phyloP scores from a whole-genome alignment of 92 coral and sea anemone genomes.

The Heteractis magnifica region DNA sequence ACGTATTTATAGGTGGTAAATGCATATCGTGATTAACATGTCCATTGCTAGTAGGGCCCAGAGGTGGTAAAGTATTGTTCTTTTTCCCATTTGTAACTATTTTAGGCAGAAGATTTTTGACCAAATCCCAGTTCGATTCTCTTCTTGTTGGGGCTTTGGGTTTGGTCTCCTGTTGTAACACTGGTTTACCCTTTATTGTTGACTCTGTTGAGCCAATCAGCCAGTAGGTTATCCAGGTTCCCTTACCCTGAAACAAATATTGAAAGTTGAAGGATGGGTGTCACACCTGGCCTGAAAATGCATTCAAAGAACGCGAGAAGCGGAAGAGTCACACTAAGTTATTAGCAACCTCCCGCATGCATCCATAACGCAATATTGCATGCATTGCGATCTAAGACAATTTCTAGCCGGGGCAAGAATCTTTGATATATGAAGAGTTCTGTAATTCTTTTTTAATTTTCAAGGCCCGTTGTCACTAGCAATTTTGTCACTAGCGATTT shows the following conservation, averaged over 20 bases:
- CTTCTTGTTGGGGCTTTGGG: conserved; percentile 12
- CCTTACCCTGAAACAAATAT: conserved; percentile 67
- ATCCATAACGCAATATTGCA: too few species aligned
- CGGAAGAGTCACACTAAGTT: too few species aligned
- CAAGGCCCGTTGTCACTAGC: too few species aligned
- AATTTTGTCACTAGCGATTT: too few species aligned
- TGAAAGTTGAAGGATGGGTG: background rate
- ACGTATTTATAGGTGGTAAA: conserved; percentile 22
- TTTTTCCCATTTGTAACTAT: conserved; percentile 43
- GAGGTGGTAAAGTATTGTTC: conserved; percentile 48
- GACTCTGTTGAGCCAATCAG: conserved; percentile 60
- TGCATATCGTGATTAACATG: background rate
- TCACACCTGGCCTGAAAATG: background rate
- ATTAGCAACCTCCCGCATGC: too few species aligned
- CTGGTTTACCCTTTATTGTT: conserved; percentile 31
- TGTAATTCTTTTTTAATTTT: too few species aligned
- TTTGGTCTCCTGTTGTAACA: conserved; percentile 40
- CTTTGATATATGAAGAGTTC: too few species aligned
- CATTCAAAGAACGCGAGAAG: too few species aligned
- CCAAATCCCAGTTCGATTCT: conserved; percentile 59
- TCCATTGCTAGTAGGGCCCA: background rate
- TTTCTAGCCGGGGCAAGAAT: too few species aligned
- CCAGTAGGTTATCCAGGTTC: conserved; percentile 87
- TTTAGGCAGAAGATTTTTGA: conserved; percentile 69
- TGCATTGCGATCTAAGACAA: too few species aligned